A percentile compares a stretch with the other conserved stretches of the same genome.
phyloP scores from a whole-genome alignment of 2,113 vertebrate species.

The Morone chrysops region DNA sequence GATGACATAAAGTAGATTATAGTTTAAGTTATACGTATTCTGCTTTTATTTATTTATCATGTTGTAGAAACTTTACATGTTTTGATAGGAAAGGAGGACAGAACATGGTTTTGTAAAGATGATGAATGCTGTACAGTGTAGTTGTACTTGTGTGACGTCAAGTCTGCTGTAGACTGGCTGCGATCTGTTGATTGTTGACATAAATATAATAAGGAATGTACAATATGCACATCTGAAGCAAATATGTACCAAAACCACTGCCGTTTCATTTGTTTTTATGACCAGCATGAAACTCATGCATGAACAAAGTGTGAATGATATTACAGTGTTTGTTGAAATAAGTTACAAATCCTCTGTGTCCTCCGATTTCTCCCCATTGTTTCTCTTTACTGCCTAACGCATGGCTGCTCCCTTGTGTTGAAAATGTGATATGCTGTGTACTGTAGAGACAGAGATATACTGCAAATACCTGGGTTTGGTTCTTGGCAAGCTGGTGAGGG shows the following conservation, averaged over 20 bases:
- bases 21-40: background rate
- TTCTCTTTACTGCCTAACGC: background rate
- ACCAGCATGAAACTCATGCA: background rate
- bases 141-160: background rate
- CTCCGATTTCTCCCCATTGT: background rate
- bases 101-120: background rate
- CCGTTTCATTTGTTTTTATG: background rate
- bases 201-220: background rate
- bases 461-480: conserved; percentile 8
- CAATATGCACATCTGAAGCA: too few relatives aligned
- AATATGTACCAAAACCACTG: background rate
- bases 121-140: background rate
- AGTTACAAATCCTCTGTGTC: background rate
- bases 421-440: background rate
- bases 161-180: background rate
- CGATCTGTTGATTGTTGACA: background rate
- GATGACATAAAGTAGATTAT: conserved; percentile 8
- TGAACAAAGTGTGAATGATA: background rate
- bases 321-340: background rate
- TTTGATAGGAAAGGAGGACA: background rate
- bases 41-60: conserved; percentile 1
- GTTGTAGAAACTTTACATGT: background rate
- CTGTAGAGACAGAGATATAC: background rate
- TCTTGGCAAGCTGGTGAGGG: conserved; percentile 19
- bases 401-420: background rate